A percentile compares a stretch with the other conserved stretches of the same genome.
Conservation (phyloP, 2,888 invertebrate species). For the Incurvaria masculella region DNA sequence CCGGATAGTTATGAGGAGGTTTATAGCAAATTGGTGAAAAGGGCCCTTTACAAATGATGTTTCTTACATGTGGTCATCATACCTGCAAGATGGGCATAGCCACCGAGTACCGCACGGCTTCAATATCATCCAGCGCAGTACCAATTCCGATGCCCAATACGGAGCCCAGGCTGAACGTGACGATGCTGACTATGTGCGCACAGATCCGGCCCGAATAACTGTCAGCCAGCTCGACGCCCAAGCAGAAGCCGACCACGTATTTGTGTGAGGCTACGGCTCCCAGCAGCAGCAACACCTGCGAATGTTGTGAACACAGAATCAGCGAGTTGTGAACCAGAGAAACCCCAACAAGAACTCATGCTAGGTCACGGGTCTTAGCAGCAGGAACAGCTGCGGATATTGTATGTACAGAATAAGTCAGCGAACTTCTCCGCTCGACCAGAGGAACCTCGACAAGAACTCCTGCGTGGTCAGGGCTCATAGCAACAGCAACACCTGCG, state of each 20-base stretch:
- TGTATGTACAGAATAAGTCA: too few relatives aligned
- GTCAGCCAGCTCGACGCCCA: conserved; percentile 71
- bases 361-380: too few relatives aligned
- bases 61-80: too few relatives aligned
- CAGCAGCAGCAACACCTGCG: conserved; percentile 62
- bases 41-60: background rate
- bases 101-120: conserved; percentile 38
- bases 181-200: conserved; percentile 56
- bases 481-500: too few relatives aligned
- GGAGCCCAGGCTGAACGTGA: conserved; percentile 66
- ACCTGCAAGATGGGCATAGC: conserved; percentile 64
- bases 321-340: too few relatives aligned
- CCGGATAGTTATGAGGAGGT: too few relatives aligned
- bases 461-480: too few relatives aligned
- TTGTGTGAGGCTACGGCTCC: conserved; percentile 77
- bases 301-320: too few relatives aligned
- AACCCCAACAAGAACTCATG: too few relatives aligned
- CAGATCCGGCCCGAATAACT: conserved; percentile 36
- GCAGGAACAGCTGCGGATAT: too few relatives aligned
- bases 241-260: conserved; percentile 76
- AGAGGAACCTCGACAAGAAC: too few relatives aligned
- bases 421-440: too few relatives aligned
- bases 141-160: conserved; percentile 66
- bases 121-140: conserved; percentile 56
- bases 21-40: background rate